Evolutionary conservation across 2,113 vertebrate genomes (phyloP), one percentile per base, ranked within the genome.

Genomic region (Nicator chloris): DNA sequence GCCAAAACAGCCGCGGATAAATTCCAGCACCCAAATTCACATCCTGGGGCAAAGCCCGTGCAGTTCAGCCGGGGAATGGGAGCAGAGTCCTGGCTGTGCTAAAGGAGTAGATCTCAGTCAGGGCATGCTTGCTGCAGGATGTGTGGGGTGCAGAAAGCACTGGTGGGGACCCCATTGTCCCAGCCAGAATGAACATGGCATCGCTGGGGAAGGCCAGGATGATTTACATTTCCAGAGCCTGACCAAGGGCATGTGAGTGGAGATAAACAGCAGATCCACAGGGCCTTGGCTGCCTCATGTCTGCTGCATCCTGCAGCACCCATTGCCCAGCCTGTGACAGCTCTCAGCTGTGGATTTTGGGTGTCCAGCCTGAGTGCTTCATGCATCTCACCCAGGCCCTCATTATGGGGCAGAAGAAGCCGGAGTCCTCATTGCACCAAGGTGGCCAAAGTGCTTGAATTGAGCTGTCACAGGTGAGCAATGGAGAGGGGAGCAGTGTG

Each of bases 21-120:
- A 92, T 92, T 94, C 90, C 88, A 79, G 93, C 86, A 80, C 90
- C 90, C 81, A 60, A 94, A 86, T 93, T 96, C 83, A 71, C 84
- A 59, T 92, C 85, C 95, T 31, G 86, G 69, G 86, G 57, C 87
- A 92, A 81, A 91, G 65, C 75, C 78, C 2, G 3, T 13, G 27
- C 85, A 63, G 71, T 70, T 89, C 76, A 40, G 81, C 44, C 0
- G 0, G 40, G 57, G 78, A 75, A 76, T 1, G 1, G 44, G 26
- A 85, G 23, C 2, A 0, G 63, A 81, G 71, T 60, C 59, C 54
- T 2, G 2, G 26, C 54, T 4, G 7, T 40, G 54, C 49, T 73
- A 21, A 82, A 39, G 66, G 23, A 92, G 44, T 37, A 57, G 82
- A 71, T 26, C 69, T 68, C 63, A 57, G 51, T 51, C 33, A 5